Base-by-base conservation (phyloP, 2,888 invertebrate genomes). In the Hermodice carunculata region DNA sequence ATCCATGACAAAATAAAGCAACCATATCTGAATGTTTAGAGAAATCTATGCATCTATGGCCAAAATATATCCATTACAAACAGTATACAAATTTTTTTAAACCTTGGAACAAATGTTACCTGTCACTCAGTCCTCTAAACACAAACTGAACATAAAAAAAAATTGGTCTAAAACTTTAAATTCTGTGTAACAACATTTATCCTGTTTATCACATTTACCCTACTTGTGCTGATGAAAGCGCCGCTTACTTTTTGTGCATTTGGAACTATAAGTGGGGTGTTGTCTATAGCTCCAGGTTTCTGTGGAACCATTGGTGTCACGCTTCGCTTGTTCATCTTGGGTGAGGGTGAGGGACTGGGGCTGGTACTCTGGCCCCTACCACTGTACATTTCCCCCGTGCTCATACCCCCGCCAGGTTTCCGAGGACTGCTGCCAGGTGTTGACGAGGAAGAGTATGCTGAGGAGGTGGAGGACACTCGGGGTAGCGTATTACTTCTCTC, bases 211-310 rank as follows among this genome's bases (percentile, higher is more conserved):
- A n/a, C n/a, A n/a, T n/a, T n/a, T n/a, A n/a, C n/a, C n/a, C n/a
- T n/a, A n/a, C n/a, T n/a, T n/a, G n/a, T n/a, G n/a, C n/a, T n/a
- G n/a, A n/a, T n/a, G n/a, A 44, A 8, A 22, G 19, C 46, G 14
- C 3, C 24, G 34, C n/a, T 8, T 73, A 89, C 92, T 87, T 92
- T 91, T 72, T 89, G 89, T 6, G 88, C 86, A 78, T 90, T 89
- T 44, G 89, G 88, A 6, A 90, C 90, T 5, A 93, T 89, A 66
- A 95, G 87, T 56, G 89, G 89, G 65, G 90, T 89, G 86, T 94
- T 95, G 83, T 94, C 93, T 59, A 94, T 92, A 48, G 92, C 91
- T 0, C 92, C 92, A 0, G 93, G 93, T 69, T 85, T 75, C 56
- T 70, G 75, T 22, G 78, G 61, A n/a, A 60, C 37, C 28, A 40